Evolutionary conservation across 2,797 vertebrate genomes (phyloP), one percentile per base, ranked within the genome.

Genomic region (Sandelia bainsii): DNA sequence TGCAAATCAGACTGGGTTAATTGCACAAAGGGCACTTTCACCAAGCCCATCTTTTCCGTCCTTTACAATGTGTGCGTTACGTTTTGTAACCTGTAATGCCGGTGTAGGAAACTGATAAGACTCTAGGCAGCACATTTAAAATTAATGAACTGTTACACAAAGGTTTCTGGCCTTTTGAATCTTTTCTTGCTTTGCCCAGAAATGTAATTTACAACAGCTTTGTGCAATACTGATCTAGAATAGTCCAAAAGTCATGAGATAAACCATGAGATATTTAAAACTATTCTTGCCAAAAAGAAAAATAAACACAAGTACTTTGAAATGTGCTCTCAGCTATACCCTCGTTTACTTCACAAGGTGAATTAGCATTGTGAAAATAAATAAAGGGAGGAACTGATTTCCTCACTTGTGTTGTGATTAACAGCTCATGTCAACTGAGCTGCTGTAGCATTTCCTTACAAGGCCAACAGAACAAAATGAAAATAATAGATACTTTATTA

Each of bases 101-200:
- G 75, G 42, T 48, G 68, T 61, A 73, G 63, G 72, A 69, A 80
- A 79, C 72, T 85, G 46, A 87, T 90, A 25, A 56, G 75, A 72
- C 82, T 86, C 66, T 64, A 79, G 79, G 79, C 75, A 54, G 66
- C 17, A 63, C 72, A 61, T 87, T 90, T 87, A 85, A 87, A 88
- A 88, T 85, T 79, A 92, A 91, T 88, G 86, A 89, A 80, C 74
- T 82, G 81, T 88, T 86, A 64, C 80, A 81, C 80, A 82, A 83
- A 80, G 67, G 85, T 88, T 89, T 77, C 79, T 87, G 73, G 81
- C 75, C 74, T 79, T 87, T 81, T 75, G 42, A 82, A 73, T 68
- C 68, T 69, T 14, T 84, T 87, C 81, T 62, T 75, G 76, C 81
- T 85, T 60, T 59, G 71, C 58, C 81, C 69, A 71, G 77, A 84